Evolutionary conservation across 1,140 invertebrate species (phyloP).

Genomic region (Rhagoletis zephyria): DNA sequence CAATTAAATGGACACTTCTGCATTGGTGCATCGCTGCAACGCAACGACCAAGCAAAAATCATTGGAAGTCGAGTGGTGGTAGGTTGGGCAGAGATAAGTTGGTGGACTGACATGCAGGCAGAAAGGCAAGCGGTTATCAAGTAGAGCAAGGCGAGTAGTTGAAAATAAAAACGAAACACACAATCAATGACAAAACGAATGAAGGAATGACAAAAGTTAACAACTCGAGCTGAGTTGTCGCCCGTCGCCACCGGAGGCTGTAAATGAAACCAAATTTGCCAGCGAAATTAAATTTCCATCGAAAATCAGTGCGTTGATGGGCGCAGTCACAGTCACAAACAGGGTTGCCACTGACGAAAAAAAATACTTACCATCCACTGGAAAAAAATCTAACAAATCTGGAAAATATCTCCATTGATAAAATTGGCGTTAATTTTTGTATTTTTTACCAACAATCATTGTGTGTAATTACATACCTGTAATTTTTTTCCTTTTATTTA

Average conservation of each 20-base stretch:
- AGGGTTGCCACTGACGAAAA: too few relatives aligned
- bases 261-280: conserved; percentile 50
- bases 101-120: neutral
- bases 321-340: neutral
- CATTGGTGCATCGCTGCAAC: conserved; percentile 2
- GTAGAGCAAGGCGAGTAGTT: neutral
- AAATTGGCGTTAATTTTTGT: too few relatives aligned
- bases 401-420: too few relatives aligned
- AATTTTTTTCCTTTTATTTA: too few relatives aligned
- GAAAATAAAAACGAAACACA: neutral
- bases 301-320: conserved; percentile 52
- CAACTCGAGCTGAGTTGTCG: neutral
- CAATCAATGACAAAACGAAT: conserved; percentile 50
- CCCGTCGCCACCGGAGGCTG: conserved; percentile 25
- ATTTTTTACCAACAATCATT: too few relatives aligned
- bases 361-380: too few relatives aligned
- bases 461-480: too few relatives aligned
- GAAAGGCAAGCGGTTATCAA: neutral
- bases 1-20: conserved; percentile 50
- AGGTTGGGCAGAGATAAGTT: too few relatives aligned
- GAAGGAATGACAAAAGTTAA: conserved; percentile 38
- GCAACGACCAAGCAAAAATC: neutral
- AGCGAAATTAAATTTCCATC: conserved; percentile 52
- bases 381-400: too few relatives aligned
- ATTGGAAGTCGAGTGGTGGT: neutral